Evolutionary conservation across 2,797 vertebrate species (phyloP).

Genomic region (Morelia viridis): DNA sequence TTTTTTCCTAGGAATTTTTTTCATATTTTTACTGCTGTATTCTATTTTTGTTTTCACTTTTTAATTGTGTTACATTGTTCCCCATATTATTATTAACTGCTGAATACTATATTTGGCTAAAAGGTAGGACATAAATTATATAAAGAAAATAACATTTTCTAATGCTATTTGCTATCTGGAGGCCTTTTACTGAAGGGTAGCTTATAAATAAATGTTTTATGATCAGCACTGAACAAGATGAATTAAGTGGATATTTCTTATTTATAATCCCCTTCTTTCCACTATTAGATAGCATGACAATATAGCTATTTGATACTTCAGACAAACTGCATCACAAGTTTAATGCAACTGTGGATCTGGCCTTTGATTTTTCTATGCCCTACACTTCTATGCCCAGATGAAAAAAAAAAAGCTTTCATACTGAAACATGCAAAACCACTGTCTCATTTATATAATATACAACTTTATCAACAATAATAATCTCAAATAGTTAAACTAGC

Average conservation of each 20-base stretch:
- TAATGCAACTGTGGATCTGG: neutral
- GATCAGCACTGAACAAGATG: neutral
- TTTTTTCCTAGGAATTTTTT: neutral
- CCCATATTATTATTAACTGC: neutral
- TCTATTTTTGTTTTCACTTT: neutral
- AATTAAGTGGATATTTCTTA: neutral
- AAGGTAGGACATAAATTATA: neutral
- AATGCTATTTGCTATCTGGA: neutral
- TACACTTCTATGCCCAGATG: neutral
- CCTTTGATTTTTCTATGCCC: neutral
- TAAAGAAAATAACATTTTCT: neutral
- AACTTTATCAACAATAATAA: neutral
- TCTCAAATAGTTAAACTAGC: neutral
- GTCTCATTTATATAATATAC: neutral
- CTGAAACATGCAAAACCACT: neutral
- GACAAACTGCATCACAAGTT: neutral
- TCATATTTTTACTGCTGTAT: neutral
- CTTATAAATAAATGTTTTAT: neutral
- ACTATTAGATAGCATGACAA: neutral
- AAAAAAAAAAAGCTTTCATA: neutral
- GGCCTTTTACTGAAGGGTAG: neutral
- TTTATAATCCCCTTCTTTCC: neutral
- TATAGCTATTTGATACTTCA: neutral
- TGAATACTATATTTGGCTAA: neutral
- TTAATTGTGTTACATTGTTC: neutral